These are phyloP conservation scores for Psilopsiagon aymara DNA, from an alignment of 2,113 vertebrate genomes.

Conservation along the genomic window DNA sequence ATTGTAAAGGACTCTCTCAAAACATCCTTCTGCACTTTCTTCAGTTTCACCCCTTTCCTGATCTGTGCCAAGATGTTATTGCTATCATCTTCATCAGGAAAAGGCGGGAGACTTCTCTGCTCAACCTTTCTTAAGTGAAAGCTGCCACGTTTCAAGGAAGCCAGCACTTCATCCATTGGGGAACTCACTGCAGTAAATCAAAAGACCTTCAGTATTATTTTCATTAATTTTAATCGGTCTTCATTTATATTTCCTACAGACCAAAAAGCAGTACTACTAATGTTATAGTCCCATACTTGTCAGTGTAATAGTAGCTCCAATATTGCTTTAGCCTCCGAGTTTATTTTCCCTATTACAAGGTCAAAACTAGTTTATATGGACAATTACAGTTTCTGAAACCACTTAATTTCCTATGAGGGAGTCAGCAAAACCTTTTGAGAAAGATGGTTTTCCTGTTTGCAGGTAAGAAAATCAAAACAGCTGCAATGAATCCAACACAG, in stretches of 20 bases:
- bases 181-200: slow-evolving; percentile 86
- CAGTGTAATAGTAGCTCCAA: not conserved
- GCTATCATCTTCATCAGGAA: slow-evolving; percentile 91
- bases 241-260: not conserved
- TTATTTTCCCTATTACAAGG: not conserved
- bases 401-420: not conserved
- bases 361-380: not conserved
- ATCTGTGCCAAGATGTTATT: slow-evolving; percentile 99
- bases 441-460: not conserved
- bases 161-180: slow-evolving; percentile 98
- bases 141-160: slow-evolving; percentile 94
- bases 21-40: slow-evolving; percentile 91
- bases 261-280: not conserved
- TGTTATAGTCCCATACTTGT: accelerated
- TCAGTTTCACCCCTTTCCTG: slow-evolving; percentile 93
- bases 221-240: not conserved
- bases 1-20: slow-evolving; percentile 82
- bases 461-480: not conserved
- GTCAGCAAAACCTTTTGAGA: not conserved
- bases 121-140: slow-evolving; percentile 97
- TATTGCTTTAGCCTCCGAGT: not conserved
- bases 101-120: slow-evolving; percentile 90
- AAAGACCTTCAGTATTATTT: slow-evolving; percentile 18
- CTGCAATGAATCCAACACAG: not conserved
- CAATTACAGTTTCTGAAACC: not conserved